These are phyloP conservation scores for Aspidapion aeneum DNA, from an alignment of 2,888 invertebrate species.

Conservation along the genomic window DNA sequence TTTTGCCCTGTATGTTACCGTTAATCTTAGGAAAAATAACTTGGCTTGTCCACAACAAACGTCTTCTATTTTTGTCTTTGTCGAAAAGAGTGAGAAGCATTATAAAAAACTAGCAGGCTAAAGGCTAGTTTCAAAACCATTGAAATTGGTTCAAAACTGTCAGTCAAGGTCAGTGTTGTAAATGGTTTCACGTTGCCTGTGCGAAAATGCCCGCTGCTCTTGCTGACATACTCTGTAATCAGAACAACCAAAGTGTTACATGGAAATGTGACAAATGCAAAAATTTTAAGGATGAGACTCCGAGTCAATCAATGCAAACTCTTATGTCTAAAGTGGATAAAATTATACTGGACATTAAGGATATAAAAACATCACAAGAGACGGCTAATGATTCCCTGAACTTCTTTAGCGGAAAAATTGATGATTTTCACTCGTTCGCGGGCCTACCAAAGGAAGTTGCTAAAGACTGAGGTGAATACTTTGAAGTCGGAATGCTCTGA, in stretches of 20 bases:
- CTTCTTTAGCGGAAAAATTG: constrained; percentile 2
- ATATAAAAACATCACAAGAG: not conserved
- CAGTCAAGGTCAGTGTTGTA: not conserved
- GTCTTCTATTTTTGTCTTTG: too few species aligned
- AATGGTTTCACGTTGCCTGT: not conserved
- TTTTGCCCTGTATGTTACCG: too few species aligned
- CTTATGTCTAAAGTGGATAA: not conserved
- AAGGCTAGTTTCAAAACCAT: too few species aligned
- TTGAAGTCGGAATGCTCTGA: not conserved
- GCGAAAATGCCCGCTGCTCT: not conserved
- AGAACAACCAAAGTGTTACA: not conserved
- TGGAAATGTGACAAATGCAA: not conserved
- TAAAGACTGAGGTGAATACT: not conserved
- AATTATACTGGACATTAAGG: not conserved
- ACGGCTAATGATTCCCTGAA: not conserved
- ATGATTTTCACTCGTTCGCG: not conserved
- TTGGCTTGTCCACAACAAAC: too few species aligned
- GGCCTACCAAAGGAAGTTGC: not conserved
- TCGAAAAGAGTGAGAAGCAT: too few species aligned
- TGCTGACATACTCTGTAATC: not conserved
- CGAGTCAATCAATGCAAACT: not conserved
- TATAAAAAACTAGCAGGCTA: too few species aligned
- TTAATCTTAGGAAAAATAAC: too few species aligned
- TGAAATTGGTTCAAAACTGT: too few species aligned
- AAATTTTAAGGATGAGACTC: not conserved